Conservation (phyloP, 2,888 invertebrate species). For the Papilio protenor region DNA sequence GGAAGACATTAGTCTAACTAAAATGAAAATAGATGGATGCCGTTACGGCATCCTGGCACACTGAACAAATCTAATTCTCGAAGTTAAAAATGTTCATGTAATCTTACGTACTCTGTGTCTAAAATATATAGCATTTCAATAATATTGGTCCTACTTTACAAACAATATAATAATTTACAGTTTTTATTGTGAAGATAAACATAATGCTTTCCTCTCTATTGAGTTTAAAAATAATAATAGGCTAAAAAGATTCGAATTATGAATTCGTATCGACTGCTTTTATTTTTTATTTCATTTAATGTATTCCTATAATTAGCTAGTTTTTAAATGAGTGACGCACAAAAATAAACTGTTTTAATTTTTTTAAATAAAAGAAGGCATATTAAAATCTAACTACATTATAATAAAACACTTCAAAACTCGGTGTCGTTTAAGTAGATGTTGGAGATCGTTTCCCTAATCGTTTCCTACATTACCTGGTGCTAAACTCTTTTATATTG, state of each 20-base stretch:
- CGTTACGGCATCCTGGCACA: constrained; percentile 25
- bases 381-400: not conserved
- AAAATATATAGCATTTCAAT: not conserved
- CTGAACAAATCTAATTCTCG: constrained; percentile 16
- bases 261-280: too few species aligned
- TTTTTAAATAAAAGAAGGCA: too few species aligned
- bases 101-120: not conserved
- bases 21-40: constrained; percentile 31
- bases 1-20: constrained; percentile 3
- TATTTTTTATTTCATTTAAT: too few species aligned
- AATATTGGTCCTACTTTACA: too few species aligned
- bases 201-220: too few species aligned
- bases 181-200: too few species aligned
- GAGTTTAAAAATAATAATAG: too few species aligned
- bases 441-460: constrained; percentile 38
- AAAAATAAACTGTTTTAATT: too few species aligned
- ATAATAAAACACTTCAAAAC: constrained; percentile 13
- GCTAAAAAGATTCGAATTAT: too few species aligned
- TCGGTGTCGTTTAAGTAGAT: not conserved
- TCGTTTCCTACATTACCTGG: constrained; percentile 38
- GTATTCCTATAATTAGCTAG: too few species aligned
- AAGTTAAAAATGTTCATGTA: constrained; percentile 4
- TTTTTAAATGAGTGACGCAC: too few species aligned
- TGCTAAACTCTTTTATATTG: constrained; percentile 30
- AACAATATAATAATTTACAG: too few species aligned